Percentiles rank a stretch among this genome's conserved stretches.
Evolutionary conservation across 1,140 invertebrate species (phyloP).

Genomic region (Heliconius nattereri): DNA sequence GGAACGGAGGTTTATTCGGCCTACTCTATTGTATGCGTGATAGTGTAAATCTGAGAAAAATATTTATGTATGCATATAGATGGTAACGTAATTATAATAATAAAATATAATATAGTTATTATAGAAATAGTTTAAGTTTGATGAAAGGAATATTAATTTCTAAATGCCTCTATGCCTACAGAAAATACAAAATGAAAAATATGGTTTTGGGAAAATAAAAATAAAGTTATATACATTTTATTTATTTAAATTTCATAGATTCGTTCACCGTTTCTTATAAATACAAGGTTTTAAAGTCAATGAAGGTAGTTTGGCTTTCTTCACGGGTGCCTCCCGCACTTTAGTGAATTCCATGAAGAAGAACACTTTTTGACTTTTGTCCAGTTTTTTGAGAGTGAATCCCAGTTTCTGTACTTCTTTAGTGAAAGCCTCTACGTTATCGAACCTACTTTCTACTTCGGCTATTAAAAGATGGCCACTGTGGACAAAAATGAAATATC

Average conservation of each 20-base stretch:
- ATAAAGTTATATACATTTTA: not conserved
- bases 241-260: not conserved
- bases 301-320: slow-evolving; percentile 80
- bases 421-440: slow-evolving; percentile 85
- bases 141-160: too few relatives aligned
- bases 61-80: too few relatives aligned
- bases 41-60: too few relatives aligned
- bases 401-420: slow-evolving; percentile 85
- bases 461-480: slow-evolving; percentile 91
- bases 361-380: slow-evolving; percentile 87
- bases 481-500: slow-evolving; percentile 52
- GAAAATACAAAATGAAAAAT: not conserved
- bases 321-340: slow-evolving; percentile 80
- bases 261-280: slow-evolving; percentile 89
- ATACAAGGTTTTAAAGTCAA: slow-evolving; percentile 88
- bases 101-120: too few relatives aligned
- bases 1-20: too few relatives aligned
- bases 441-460: slow-evolving; percentile 91
- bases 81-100: too few relatives aligned
- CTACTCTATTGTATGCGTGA: too few relatives aligned
- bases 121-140: too few relatives aligned
- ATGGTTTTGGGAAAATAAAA: not conserved
- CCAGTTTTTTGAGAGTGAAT: slow-evolving; percentile 85
- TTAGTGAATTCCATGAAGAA: slow-evolving; percentile 90
- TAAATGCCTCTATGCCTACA: too few relatives aligned